Percentiles rank a stretch among this genome's conserved stretches.
phyloP scores from a whole-genome alignment of 2,797 vertebrate genomes.

The Antrozous pallidus region DNA sequence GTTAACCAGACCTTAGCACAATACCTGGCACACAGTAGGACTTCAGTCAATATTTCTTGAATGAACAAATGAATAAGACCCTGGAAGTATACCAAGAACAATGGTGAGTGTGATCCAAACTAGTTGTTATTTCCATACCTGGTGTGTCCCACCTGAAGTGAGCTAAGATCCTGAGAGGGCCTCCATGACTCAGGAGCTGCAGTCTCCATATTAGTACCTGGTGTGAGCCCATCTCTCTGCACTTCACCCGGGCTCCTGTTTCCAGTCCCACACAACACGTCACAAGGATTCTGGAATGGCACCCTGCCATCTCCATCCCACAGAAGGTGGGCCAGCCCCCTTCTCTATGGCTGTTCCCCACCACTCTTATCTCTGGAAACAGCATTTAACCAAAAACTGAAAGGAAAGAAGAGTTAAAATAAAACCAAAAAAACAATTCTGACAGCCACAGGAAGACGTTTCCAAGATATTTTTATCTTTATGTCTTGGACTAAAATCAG shows the following conservation, averaged over 20 bases:
- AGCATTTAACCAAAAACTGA: not conserved
- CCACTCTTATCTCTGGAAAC: not conserved
- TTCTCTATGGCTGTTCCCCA: not conserved
- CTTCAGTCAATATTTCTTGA: not conserved
- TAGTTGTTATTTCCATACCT: not conserved
- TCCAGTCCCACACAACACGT: not conserved
- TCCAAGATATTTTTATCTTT: not conserved
- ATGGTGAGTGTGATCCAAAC: not conserved
- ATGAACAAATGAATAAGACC: not conserved
- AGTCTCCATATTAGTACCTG: not conserved
- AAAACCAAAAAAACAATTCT: not conserved
- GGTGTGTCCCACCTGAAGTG: fast-evolving
- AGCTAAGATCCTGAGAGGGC: not conserved
- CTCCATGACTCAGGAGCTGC: not conserved
- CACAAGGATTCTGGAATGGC: too few species aligned
- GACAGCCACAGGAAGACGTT: not conserved
- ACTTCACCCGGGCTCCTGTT: not conserved
- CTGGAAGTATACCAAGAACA: not conserved
- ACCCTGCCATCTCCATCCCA: fast-evolving
- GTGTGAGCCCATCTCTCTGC: not conserved
- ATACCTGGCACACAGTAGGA: not conserved
- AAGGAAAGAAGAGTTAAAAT: not conserved
- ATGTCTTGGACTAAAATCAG: not conserved
- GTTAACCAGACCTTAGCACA: not conserved
- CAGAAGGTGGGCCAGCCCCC: not conserved